Conservation (phyloP, 2,888 invertebrate genomes). For the Trichogramma evanescens region DNA sequence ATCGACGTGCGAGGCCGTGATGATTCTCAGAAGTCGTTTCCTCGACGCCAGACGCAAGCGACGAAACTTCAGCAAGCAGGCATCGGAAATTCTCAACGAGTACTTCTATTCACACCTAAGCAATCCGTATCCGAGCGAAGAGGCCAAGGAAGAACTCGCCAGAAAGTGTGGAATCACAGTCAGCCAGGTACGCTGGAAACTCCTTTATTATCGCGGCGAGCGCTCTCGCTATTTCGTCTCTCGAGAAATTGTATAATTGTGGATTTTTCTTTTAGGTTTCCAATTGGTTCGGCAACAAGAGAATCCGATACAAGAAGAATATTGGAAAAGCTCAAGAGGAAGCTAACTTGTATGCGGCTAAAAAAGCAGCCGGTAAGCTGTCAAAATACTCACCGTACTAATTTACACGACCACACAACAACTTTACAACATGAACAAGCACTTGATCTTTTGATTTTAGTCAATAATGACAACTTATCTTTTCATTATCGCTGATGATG, state of each 20-base stretch:
- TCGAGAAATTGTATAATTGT: background rate
- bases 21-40: conserved; percentile 88
- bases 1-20: conserved; percentile 98
- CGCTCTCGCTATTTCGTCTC: background rate
- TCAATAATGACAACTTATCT: background rate
- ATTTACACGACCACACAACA: no score
- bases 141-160: conserved; percentile 98
- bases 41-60: conserved; percentile 77
- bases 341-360: conserved; percentile 96
- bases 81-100: conserved; percentile 98
- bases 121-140: conserved; percentile 99
- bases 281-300: conserved; percentile 99
- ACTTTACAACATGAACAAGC: background rate
- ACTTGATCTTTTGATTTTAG: background rate
- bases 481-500: no score
- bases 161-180: conserved; percentile 98
- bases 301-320: conserved; percentile 99
- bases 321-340: conserved; percentile 99
- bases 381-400: background rate
- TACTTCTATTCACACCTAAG: conserved; percentile 99
- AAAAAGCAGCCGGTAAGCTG: conserved; percentile 82
- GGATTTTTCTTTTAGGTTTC: conserved; percentile 60
- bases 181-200: conserved; percentile 67
- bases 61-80: conserved; percentile 99
- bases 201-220: background rate